phyloP scores from a whole-genome alignment of 2,797 vertebrate genomes.

The Gymnothorax reevesii region DNA sequence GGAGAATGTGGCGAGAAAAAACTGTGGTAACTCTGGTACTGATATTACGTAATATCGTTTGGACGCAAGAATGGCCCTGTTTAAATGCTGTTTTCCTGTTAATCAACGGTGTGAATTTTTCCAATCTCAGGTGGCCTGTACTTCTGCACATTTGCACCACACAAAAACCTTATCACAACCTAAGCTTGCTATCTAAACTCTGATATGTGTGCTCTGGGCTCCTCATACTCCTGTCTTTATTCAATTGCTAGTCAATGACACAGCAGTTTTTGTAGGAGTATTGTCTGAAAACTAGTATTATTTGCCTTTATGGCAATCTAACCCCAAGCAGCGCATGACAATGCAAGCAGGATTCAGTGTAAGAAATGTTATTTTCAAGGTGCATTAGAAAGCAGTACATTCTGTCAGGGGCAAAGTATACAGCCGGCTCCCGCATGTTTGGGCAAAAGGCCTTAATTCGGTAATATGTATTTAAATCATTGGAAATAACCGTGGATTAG shows the following conservation, averaged over 20 bases:
- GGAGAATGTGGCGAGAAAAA: constrained; percentile 56
- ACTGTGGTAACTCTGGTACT: constrained; percentile 43
- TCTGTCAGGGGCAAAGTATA: background rate
- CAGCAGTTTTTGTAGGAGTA: too few relatives aligned
- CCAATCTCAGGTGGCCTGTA: constrained; percentile 3
- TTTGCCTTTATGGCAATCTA: background rate
- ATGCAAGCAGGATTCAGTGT: background rate
- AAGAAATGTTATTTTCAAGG: background rate
- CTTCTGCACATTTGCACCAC: background rate
- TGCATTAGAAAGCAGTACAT: background rate
- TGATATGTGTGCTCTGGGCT: background rate
- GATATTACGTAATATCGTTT: constrained; percentile 58
- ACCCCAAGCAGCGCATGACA: background rate
- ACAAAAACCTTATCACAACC: background rate
- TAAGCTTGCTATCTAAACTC: background rate
- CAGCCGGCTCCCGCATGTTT: background rate
- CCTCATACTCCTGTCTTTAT: too few relatives aligned
- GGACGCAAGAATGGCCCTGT: constrained; percentile 42
- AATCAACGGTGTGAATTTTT: constrained; percentile 37
- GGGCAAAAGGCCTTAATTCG: background rate
- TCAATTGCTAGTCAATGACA: too few relatives aligned
- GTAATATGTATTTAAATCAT: background rate
- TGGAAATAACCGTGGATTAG: background rate
- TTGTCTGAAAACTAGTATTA: too few relatives aligned
- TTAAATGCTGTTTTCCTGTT: constrained; percentile 51